Percentiles rank a stretch among this genome's conserved stretches.
phyloP scores from a whole-genome alignment of 2,113 vertebrate genomes.

The Acrocephalus arundinaceus region DNA sequence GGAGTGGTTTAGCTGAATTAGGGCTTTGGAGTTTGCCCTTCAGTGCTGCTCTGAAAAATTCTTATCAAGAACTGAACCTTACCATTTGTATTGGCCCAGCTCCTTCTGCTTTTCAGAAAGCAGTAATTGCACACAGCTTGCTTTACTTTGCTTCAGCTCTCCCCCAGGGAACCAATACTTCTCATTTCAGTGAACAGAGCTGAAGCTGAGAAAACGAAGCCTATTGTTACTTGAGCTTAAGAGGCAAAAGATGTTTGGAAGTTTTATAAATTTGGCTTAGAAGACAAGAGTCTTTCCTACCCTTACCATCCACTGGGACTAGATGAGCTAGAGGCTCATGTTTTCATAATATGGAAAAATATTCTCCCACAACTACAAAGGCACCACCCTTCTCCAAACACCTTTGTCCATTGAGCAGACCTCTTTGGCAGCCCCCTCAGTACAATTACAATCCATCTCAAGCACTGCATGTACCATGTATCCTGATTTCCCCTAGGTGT shows the following conservation, averaged over 20 bases:
- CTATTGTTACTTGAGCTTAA: slow-evolving; percentile 32
- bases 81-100: neutral
- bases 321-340: neutral
- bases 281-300: neutral
- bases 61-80: neutral
- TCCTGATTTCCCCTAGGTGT: neutral
- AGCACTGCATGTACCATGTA: neutral
- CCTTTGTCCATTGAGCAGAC: neutral
- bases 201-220: slow-evolving; percentile 1
- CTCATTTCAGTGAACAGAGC: neutral
- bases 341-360: slow-evolving; percentile 5
- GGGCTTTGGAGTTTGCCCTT: neutral
- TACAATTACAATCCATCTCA: neutral
- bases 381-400: neutral
- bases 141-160: slow-evolving; percentile 1
- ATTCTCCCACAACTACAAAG: neutral
- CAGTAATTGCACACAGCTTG: slow-evolving; percentile 14
- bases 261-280: slow-evolving; percentile 3
- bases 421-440: neutral
- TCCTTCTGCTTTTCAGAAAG: slow-evolving; percentile 6
- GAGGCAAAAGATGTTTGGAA: slow-evolving; percentile 11
- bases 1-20: neutral
- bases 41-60: neutral
- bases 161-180: neutral
- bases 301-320: neutral